Base-by-base conservation (phyloP, 2,113 vertebrate genomes). In the Passer domesticus region DNA sequence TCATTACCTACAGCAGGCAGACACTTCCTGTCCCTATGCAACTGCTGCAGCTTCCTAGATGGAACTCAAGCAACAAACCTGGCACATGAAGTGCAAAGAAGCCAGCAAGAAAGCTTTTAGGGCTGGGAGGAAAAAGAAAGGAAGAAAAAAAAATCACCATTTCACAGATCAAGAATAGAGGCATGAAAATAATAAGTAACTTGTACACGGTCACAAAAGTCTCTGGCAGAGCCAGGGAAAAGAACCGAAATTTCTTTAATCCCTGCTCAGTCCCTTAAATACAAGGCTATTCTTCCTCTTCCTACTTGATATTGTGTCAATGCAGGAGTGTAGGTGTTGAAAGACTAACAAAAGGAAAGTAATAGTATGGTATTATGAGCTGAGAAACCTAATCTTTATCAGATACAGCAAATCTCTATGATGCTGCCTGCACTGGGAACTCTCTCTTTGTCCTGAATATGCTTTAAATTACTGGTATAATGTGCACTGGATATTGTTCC, bases 391-490 rank as follows among this genome's bases (percentile, higher is more conserved):
- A 89, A 82, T 88, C 95, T 94, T 93, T 95, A 97, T 94, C 95
- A 95, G 96, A 96, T 97, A 95, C 95, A 95, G 96, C 94, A 96
- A 96, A 96, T 94, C 95, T 96, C 94, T 96, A 92, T 96, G 93
- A 96, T 96, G 95, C 94, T 94, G 93, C 96, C 94, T 97, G 92
- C 83, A 92, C 90, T 76, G 68, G 90, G 96, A 97, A 97, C 95
- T 93, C 92, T 94, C 93, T 96, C 93, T 97, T 95, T 96, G 94
- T 94, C 95, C 95, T 93, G 93, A 96, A 96, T 96, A 93, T 90
- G 92, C 93, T 97, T 96, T 97, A 97, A 97, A 96, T 97, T 96
- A 97, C 92, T 96, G 92, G 95, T 96, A 96, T 96, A 97, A 93
- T 95, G 88, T 97, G 90, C 95, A 94, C 92, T 92, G 88, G 94